These are phyloP conservation scores for Leptinotarsa rubiginosa DNA, from an alignment of 2,888 invertebrate genomes.

Conservation along the genomic window DNA sequence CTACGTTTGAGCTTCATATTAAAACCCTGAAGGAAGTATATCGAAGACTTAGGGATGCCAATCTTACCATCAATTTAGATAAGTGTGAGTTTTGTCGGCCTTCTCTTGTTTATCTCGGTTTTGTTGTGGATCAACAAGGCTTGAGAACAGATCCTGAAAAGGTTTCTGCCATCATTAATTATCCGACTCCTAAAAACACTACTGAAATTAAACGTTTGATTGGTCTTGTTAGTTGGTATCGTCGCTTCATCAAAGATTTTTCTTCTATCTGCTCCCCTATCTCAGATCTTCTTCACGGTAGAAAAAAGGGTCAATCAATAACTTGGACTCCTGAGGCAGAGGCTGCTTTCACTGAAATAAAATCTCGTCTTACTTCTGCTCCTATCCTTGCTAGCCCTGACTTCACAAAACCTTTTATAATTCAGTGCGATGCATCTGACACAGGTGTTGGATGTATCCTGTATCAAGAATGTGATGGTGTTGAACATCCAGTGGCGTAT, in stretches of 20 bases:
- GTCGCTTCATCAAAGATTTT: conserved; percentile 37
- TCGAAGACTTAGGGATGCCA: conserved; percentile 14
- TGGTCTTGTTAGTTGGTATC: conserved; percentile 35
- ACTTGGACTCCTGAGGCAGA: conserved; percentile 40
- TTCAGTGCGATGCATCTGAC: conserved; percentile 45
- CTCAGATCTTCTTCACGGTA: conserved; percentile 36
- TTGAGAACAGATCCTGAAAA: conserved; percentile 34
- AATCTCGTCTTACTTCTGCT: conserved; percentile 33
- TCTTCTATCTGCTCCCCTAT: conserved; percentile 37
- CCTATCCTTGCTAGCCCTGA: conserved; percentile 44
- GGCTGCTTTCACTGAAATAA: conserved; percentile 39
- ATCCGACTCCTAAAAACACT: conserved; percentile 29
- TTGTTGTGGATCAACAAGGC: conserved; percentile 26
- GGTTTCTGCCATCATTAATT: conserved; percentile 23
- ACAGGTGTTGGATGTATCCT: conserved; percentile 40
- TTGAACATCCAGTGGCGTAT: conserved; percentile 39
- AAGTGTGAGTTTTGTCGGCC: conserved; percentile 35
- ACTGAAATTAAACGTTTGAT: conserved; percentile 32
- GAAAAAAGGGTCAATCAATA: conserved; percentile 43
- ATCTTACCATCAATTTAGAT: conserved; percentile 24
- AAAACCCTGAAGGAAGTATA: conserved; percentile 16
- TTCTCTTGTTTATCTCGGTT: conserved; percentile 30
- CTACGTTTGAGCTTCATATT: conserved; percentile 22
- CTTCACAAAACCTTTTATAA: conserved; percentile 40
- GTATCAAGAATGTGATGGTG: conserved; percentile 33